Conservation (phyloP, 2,113 vertebrate genomes). For the Tretioscincus oriximinensis region DNA sequence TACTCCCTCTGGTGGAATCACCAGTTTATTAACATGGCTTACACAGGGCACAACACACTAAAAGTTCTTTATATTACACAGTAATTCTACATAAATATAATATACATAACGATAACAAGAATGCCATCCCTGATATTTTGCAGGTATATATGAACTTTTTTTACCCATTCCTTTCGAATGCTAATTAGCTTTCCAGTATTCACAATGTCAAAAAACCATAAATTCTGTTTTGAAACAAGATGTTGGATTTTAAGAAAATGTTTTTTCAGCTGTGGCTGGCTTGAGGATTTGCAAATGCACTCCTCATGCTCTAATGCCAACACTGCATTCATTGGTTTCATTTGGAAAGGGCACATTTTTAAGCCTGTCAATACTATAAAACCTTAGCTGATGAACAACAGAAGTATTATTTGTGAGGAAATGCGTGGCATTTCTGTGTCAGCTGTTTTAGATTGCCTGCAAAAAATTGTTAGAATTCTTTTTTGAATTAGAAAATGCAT, state of each 20-base stretch:
- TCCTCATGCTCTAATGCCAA: background rate
- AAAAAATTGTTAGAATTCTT: slow-evolving; percentile 15
- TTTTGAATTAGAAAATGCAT: background rate
- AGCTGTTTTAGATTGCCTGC: background rate
- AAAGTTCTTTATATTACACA: no score
- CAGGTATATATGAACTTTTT: no score
- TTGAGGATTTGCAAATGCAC: background rate
- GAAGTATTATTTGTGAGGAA: slow-evolving; percentile 16
- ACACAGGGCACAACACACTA: no score
- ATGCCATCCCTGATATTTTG: no score
- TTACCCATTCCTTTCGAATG: no score
- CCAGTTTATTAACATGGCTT: no score
- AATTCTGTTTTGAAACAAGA: background rate
- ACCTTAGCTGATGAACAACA: slow-evolving; percentile 1
- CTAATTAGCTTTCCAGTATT: background rate
- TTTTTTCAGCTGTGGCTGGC: background rate
- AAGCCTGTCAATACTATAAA: background rate
- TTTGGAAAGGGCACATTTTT: background rate
- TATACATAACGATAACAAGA: no score
- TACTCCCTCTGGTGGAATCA: no score
- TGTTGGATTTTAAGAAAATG: background rate
- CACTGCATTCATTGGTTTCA: background rate
- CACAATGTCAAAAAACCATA: background rate
- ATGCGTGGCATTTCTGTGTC: slow-evolving; percentile 1
- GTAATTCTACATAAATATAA: no score